A percentile compares a stretch with the other conserved stretches of the same genome.
phyloP scores from a whole-genome alignment of 2,888 invertebrate genomes.

The Synergus umbraculus region DNA sequence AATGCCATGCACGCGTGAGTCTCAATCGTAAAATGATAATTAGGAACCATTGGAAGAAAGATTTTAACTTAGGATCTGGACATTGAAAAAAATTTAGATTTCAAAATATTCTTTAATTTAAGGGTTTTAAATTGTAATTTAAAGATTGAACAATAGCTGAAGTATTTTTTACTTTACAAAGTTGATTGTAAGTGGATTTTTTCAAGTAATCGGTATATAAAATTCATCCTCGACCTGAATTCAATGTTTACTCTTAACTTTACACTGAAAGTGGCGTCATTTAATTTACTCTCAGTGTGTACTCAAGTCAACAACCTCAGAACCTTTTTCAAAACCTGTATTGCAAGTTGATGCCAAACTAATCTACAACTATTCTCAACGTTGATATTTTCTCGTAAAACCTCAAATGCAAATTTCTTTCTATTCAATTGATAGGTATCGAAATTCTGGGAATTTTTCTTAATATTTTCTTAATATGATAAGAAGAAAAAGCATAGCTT shows the following conservation, averaged over 20 bases:
- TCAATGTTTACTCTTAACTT: neutral
- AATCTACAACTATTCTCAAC: neutral
- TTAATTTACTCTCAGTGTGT: neutral
- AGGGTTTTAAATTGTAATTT: neutral
- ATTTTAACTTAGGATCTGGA: neutral
- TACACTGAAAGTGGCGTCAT: neutral
- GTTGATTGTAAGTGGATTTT: neutral
- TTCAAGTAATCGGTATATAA: neutral
- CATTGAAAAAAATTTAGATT: neutral
- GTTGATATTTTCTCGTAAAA: neutral
- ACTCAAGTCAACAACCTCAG: neutral
- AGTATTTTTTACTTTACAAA: too few species aligned
- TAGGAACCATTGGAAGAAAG: neutral
- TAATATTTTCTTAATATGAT: too few species aligned
- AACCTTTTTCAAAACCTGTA: neutral
- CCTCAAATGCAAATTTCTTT: neutral
- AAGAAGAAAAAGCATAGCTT: constrained; percentile 63
- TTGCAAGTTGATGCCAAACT: neutral
- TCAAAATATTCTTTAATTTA: neutral
- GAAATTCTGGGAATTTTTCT: neutral
- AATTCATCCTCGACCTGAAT: neutral
- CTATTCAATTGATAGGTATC: neutral
- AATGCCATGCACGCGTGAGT: neutral
- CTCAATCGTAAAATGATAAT: neutral
- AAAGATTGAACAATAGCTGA: too few species aligned